A percentile compares a stretch with the other conserved stretches of the same genome.
These are phyloP conservation scores for Motacilla tschutschensis DNA, from an alignment of 2,113 vertebrate genomes.

Conservation along the genomic window DNA sequence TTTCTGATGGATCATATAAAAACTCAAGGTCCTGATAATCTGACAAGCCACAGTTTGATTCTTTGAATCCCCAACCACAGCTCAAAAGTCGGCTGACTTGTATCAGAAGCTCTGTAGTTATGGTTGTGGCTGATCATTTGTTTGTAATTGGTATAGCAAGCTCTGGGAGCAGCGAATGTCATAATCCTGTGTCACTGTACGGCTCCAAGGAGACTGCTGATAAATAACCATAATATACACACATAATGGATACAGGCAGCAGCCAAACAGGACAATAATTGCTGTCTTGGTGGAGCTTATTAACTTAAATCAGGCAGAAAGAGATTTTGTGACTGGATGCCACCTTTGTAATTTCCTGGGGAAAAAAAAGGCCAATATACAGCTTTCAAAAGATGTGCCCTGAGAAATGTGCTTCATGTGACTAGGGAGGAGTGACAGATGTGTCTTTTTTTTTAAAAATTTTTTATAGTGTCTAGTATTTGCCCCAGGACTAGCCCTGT, in stretches of 20 bases:
- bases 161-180: not conserved
- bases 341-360: conserved; percentile 9
- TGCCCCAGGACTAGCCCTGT: rapidly evolving
- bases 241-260: not conserved
- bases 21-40: not conserved
- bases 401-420: not conserved
- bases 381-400: not conserved
- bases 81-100: not conserved
- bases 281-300: not conserved
- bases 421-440: not conserved
- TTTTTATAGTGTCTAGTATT: not conserved
- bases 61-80: not conserved
- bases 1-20: not conserved
- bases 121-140: not conserved
- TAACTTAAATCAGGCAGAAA: conserved; percentile 3
- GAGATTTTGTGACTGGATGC: not conserved
- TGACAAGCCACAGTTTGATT: not conserved
- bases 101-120: not conserved
- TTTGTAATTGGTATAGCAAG: not conserved
- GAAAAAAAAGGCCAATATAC: not conserved
- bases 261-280: not conserved
- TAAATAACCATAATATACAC: not conserved
- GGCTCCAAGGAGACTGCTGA: conserved; percentile 15
- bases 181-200: not conserved
- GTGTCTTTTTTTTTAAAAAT: not conserved